Evolutionary conservation across 2,113 vertebrate genomes (phyloP).

Genomic region (Hypomesus transpacificus): DNA sequence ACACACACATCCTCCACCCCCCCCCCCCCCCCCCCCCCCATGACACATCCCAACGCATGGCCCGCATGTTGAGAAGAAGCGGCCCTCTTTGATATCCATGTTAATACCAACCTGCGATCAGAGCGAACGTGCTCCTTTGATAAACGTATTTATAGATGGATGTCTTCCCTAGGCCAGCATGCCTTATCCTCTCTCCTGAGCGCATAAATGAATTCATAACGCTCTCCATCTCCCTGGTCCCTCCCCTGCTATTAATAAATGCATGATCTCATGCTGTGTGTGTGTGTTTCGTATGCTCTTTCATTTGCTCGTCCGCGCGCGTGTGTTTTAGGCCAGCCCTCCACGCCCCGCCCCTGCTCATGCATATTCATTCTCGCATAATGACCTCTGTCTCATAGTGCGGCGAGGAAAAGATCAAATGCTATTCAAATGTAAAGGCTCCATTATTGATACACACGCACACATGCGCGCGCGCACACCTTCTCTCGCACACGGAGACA

Average conservation of each 20-base stretch:
- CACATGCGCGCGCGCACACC: slow-evolving; percentile 13
- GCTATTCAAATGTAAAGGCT: slow-evolving; percentile 54
- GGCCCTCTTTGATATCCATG: slow-evolving; percentile 58
- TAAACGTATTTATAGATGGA: slow-evolving; percentile 64
- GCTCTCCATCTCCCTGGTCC: slow-evolving; percentile 46
- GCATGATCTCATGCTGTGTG: slow-evolving; percentile 60
- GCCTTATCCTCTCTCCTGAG: slow-evolving; percentile 53
- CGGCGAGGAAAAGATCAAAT: slow-evolving; percentile 64
- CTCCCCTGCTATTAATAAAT: slow-evolving; percentile 70
- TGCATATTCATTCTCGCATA: slow-evolving; percentile 65
- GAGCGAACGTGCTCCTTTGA: slow-evolving; percentile 57
- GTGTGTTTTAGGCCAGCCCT: slow-evolving; percentile 47
- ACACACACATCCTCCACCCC: too few species aligned
- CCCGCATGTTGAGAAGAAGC: slow-evolving; percentile 19
- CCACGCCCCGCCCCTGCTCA: slow-evolving; percentile 56
- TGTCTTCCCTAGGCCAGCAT: slow-evolving; percentile 49
- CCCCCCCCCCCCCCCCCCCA: too few species aligned
- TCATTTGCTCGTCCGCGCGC: slow-evolving; percentile 59
- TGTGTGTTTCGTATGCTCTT: slow-evolving; percentile 40
- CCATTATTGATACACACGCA: slow-evolving; percentile 53
- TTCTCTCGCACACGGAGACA: slow-evolving; percentile 2
- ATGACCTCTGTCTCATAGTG: slow-evolving; percentile 56
- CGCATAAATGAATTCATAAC: slow-evolving; percentile 66
- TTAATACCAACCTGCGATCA: slow-evolving; percentile 59
- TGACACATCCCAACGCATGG: slow-evolving; percentile 14